Evolutionary conservation across 2,113 vertebrate genomes (phyloP).

Genomic region (Toxostoma redivivum): DNA sequence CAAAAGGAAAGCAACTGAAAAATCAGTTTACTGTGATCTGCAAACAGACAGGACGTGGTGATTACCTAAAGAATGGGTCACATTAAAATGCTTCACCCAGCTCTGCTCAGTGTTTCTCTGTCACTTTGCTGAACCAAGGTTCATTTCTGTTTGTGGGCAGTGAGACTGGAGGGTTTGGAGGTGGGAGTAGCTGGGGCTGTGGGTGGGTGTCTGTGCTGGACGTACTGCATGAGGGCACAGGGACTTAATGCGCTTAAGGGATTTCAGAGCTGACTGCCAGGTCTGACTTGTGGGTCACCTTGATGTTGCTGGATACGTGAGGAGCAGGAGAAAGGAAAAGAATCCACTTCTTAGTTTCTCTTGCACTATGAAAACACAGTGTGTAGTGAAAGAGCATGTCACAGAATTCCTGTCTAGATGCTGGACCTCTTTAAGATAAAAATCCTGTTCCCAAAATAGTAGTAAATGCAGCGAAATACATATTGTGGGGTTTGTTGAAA

Average conservation of each 20-base stretch:
- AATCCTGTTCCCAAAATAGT: background rate
- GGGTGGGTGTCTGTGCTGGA: background rate
- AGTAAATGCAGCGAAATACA: background rate
- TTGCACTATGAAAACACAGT: background rate
- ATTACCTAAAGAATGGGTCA: background rate
- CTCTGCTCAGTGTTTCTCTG: background rate
- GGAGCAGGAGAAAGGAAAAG: background rate
- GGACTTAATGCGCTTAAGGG: background rate
- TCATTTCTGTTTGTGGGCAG: background rate
- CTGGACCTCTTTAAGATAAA: background rate
- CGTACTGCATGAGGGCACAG: accelerated
- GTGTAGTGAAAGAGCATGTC: background rate
- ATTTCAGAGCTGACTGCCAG: background rate
- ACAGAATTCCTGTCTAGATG: background rate
- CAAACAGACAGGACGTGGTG: background rate
- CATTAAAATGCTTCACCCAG: background rate
- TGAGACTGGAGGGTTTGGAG: background rate
- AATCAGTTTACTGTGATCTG: background rate
- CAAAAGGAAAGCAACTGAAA: background rate
- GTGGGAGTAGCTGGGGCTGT: too few relatives aligned
- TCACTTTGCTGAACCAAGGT: background rate
- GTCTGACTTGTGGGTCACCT: background rate
- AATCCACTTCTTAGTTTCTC: background rate
- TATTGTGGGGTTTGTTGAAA: background rate
- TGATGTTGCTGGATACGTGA: background rate